Percentiles rank a stretch among this genome's conserved stretches.
Evolutionary conservation across 2,113 vertebrate genomes (phyloP).

Genomic region (Periophthalmus modestus): DNA sequence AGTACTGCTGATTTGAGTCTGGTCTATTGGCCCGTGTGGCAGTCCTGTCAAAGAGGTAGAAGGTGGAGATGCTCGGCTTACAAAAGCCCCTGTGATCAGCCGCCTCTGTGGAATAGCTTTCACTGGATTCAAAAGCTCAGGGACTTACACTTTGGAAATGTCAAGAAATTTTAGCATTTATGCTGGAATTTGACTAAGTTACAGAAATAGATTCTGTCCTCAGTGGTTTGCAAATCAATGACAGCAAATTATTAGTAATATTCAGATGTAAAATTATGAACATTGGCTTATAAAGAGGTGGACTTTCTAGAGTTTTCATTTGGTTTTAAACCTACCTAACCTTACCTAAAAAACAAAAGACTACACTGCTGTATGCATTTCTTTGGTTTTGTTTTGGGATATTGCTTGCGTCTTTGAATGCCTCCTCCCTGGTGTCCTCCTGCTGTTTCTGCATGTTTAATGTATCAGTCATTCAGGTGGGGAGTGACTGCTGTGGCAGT

Average conservation of each 20-base stretch:
- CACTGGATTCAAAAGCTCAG: slow-evolving; percentile 19
- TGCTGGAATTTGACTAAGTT: slow-evolving; percentile 27
- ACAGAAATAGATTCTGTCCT: slow-evolving; percentile 33
- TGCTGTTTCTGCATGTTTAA: slow-evolving; percentile 76
- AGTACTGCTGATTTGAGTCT: slow-evolving; percentile 64
- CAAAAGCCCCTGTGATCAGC: slow-evolving; percentile 59
- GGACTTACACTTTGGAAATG: slow-evolving; percentile 32
- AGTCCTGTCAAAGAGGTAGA: slow-evolving; percentile 60
- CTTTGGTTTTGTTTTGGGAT: slow-evolving; percentile 50
- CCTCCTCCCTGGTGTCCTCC: slow-evolving; percentile 60
- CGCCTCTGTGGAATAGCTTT: slow-evolving; percentile 47
- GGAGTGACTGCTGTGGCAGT: slow-evolving; percentile 72
- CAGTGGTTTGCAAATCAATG: not conserved
- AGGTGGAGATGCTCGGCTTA: slow-evolving; percentile 50
- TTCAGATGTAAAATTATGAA: not conserved
- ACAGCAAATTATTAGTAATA: not conserved
- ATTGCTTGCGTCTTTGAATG: slow-evolving; percentile 73
- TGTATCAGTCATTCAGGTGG: slow-evolving; percentile 77
- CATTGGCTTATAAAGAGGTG: not conserved
- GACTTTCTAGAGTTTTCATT: not conserved
- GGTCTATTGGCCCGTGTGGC: slow-evolving; percentile 58
- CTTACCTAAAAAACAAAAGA: not conserved
- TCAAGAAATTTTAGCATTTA: slow-evolving; percentile 14
- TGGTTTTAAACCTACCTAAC: not conserved
- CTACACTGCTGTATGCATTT: slow-evolving; percentile 39